A percentile compares a stretch with the other conserved stretches of the same genome.
phyloP scores from a whole-genome alignment of 2,113 vertebrate genomes.

The Channa argus region DNA sequence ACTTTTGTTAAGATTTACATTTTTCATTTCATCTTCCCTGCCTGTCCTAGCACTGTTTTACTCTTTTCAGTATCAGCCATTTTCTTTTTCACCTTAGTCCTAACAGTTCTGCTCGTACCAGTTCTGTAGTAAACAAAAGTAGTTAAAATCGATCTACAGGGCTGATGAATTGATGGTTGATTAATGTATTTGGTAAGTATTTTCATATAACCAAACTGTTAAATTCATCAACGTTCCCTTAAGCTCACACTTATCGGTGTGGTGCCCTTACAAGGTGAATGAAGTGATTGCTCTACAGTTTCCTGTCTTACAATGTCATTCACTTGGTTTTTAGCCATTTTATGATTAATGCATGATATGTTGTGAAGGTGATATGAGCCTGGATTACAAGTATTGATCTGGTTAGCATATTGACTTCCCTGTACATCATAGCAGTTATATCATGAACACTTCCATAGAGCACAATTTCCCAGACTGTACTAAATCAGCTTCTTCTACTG shows the following conservation, averaged over 20 bases:
- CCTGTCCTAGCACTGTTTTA: background rate
- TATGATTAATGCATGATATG: constrained; percentile 53
- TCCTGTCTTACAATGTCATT: constrained; percentile 30
- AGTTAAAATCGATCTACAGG: constrained; percentile 33
- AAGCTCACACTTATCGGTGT: background rate
- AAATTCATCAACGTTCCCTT: background rate
- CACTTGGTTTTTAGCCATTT: constrained; percentile 27
- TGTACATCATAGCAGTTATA: constrained; percentile 9
- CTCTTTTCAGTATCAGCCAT: background rate
- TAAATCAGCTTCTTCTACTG: constrained; percentile 55
- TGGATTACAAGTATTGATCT: constrained; percentile 50
- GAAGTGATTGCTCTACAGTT: constrained; percentile 59
- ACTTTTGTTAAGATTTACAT: background rate
- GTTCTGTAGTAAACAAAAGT: background rate
- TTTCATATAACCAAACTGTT: background rate
- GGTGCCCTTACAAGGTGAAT: constrained; percentile 23
- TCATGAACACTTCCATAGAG: constrained; percentile 26
- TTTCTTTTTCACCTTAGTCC: background rate
- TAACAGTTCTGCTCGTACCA: background rate
- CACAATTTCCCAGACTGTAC: background rate
- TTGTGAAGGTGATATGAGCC: constrained; percentile 21
- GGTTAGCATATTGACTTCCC: constrained; percentile 37
- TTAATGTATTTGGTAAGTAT: background rate
- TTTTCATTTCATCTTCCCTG: too few species aligned
- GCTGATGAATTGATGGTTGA: constrained; percentile 15